phyloP scores from a whole-genome alignment of 2,113 vertebrate species.

The Grus americana region DNA sequence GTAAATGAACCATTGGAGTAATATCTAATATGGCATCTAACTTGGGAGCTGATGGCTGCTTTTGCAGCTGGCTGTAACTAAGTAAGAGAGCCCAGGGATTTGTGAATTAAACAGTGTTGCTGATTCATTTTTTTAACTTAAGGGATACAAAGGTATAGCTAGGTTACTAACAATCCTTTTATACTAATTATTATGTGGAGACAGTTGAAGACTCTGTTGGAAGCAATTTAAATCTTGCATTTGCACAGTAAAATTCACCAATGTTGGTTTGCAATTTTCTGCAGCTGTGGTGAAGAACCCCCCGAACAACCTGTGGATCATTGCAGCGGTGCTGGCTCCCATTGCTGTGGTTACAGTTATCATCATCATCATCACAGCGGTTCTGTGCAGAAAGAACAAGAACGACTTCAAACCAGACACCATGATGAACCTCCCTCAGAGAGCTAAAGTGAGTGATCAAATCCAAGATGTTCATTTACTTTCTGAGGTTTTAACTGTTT shows the following conservation, averaged over 20 bases:
- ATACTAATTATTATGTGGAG: neutral
- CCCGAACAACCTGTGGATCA: slow-evolving; percentile 98
- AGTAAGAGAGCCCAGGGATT: neutral
- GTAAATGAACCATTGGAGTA: neutral
- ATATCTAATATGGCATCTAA: neutral
- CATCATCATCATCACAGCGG: slow-evolving; percentile 96
- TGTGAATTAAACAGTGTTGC: neutral
- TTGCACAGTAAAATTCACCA: neutral
- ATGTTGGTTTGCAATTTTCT: neutral
- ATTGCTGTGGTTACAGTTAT: slow-evolving; percentile 94
- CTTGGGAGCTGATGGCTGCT: neutral
- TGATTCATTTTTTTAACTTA: neutral
- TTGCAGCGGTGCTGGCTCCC: slow-evolving; percentile 93
- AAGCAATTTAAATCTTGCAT: neutral
- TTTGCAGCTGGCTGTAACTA: neutral
- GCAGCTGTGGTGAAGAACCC: slow-evolving; percentile 96
- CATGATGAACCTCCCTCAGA: slow-evolving; percentile 91
- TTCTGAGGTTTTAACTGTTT: neutral
- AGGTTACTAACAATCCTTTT: neutral
- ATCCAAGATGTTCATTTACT: neutral
- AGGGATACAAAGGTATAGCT: neutral
- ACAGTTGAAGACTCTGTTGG: neutral
- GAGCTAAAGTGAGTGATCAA: slow-evolving; percentile 85
- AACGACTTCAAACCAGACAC: slow-evolving; percentile 94
- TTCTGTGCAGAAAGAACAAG: slow-evolving; percentile 98